Conservation (phyloP, 2,113 vertebrate genomes). For the Sclerurus mexicanus region DNA sequence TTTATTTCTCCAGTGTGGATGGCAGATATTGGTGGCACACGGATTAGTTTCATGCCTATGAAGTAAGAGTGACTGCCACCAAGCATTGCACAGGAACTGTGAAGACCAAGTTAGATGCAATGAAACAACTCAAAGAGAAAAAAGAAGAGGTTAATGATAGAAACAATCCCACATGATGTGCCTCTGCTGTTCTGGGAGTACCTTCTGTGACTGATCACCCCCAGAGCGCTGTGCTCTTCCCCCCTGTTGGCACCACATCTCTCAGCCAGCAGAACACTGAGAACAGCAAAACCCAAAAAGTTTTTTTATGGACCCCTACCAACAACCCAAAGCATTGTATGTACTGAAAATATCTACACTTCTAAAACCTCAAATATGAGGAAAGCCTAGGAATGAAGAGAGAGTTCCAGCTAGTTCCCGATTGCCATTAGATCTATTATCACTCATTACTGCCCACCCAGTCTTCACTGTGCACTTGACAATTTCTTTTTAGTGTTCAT, state of each 20-base stretch:
- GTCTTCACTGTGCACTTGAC: constrained; percentile 35
- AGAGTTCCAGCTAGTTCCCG: neutral
- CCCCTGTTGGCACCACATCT: neutral
- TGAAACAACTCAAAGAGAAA: neutral
- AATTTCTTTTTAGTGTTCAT: constrained; percentile 17
- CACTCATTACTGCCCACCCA: constrained; percentile 12
- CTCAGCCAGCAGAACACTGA: neutral
- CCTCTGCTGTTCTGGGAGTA: neutral
- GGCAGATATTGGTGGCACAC: neutral
- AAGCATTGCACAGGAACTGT: neutral
- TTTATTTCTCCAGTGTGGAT: neutral
- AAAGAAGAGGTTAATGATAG: neutral
- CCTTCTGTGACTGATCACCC: neutral
- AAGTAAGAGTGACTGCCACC: neutral
- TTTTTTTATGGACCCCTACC: neutral
- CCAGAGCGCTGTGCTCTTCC: neutral
- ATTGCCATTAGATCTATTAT: neutral
- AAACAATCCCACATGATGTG: neutral
- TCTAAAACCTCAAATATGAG: neutral
- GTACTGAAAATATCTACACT: neutral
- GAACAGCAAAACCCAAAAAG: neutral
- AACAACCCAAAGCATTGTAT: neutral
- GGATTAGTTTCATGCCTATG: neutral
- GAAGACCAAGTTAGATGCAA: neutral
- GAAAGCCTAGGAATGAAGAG: neutral